Base-by-base conservation (phyloP, 2,113 vertebrate genomes). In the Lamprologus tigripictilis region DNA sequence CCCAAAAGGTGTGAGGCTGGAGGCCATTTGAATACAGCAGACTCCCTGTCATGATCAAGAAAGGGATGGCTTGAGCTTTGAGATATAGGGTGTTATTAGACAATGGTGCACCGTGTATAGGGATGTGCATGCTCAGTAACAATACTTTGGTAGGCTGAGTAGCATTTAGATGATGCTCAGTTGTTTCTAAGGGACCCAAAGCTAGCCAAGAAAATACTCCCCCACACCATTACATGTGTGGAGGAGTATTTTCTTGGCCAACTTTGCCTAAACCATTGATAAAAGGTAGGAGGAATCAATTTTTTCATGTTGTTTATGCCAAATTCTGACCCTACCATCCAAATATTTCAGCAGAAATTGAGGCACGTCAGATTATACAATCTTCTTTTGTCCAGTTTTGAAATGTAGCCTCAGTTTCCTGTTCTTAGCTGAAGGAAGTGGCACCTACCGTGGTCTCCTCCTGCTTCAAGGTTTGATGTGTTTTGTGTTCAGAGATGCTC, bases 231-330 rank as follows among this genome's bases (percentile, higher is more conserved):
- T 68, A 14, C 14, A 26, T 26, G 21, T 45, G 66, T 42, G 66
- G 66, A 26, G 40, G 40, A 47, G 68, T 45, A 73, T 68, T 37
- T 63, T 63, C 58, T 63, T 37, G 61, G 61, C 19, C 19, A 68
- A 68, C 61, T 68, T 68, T 68, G 40, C 21, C 68, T 73, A 26
- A 73, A 73, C 40, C 14, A 47, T 45, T 73, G 21, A 71, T 71
- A 71, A 42, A 71, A 9, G 66, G 37, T 26, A 73, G 66, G 37
- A 45, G 37, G 68, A 42, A 45, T 73, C 4, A 1, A 26, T 45
- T 42, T 26, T 73, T 26, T 16, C 21, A 45, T 26, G 37, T 45
- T 73, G 37, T 73, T 26, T 73, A 45, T 42, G 21, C 68, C 66
- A 45, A 73, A 73, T 45, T 73, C 40, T 73, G 21, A 73, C 40